Percentiles rank a stretch among this genome's conserved stretches.
These are phyloP conservation scores for Pseudomyrmex flavicornis DNA, from an alignment of 1,140 invertebrate species.

Conservation along the genomic window DNA sequence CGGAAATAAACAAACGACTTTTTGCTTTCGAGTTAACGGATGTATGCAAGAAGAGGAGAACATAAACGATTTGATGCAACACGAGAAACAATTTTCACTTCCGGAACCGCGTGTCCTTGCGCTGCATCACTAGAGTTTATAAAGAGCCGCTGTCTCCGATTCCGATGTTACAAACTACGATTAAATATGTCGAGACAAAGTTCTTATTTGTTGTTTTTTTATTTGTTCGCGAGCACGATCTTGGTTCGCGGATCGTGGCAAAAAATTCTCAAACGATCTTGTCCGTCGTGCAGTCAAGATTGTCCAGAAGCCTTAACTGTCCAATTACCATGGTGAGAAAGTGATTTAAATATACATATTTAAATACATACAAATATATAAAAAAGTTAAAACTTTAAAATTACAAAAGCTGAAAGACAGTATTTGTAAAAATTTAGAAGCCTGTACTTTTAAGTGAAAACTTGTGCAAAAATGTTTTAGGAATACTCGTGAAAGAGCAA, in stretches of 20 bases:
- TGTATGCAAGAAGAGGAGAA: constrained; percentile 24
- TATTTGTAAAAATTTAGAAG: background rate
- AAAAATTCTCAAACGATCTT: constrained; percentile 50
- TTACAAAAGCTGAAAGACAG: background rate
- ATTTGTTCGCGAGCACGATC: constrained; percentile 10
- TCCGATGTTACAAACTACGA: constrained; percentile 13
- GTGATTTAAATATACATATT: constrained; percentile 17
- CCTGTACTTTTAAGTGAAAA: background rate
- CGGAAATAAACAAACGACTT: constrained; percentile 37
- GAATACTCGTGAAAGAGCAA: constrained; percentile 9
- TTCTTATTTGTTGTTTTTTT: constrained; percentile 22
- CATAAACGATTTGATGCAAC: constrained; percentile 22
- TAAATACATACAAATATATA: background rate
- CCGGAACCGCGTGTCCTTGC: constrained; percentile 16
- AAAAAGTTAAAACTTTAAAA: constrained; percentile 4
- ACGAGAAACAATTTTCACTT: constrained; percentile 3
- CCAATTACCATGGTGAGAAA: constrained; percentile 59
- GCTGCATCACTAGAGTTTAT: constrained; percentile 48
- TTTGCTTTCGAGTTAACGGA: constrained; percentile 28
- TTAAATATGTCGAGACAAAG: constrained; percentile 55
- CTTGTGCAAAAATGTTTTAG: constrained; percentile 13
- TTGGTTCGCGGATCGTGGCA: constrained; percentile 44
- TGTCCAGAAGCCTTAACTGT: constrained; percentile 48
- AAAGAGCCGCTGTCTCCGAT: constrained; percentile 17
- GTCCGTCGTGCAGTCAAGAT: constrained; percentile 64